phyloP scores from a whole-genome alignment of 2,113 vertebrate species.

The Murina feae region DNA sequence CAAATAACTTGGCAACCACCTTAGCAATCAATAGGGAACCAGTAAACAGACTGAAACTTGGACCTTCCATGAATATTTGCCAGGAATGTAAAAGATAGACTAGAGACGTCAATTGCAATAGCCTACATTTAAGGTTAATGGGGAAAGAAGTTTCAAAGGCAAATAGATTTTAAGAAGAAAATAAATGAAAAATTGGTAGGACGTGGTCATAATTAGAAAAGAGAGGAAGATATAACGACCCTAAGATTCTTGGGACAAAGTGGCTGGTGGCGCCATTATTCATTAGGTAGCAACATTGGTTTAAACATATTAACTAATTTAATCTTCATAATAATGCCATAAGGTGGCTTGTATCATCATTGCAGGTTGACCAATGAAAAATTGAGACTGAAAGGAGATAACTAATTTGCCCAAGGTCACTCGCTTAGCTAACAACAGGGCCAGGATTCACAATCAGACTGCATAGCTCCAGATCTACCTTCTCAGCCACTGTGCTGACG shows the following conservation, averaged over 20 bases:
- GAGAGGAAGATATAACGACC: fast-evolving
- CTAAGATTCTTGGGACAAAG: background rate
- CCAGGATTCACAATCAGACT: background rate
- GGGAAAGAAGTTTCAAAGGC: background rate
- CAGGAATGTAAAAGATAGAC: background rate
- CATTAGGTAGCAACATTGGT: background rate
- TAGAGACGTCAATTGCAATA: background rate
- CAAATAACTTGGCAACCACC: background rate
- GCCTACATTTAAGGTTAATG: background rate
- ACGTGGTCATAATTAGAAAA: background rate
- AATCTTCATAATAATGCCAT: background rate
- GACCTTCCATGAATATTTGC: background rate
- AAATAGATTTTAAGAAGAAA: background rate
- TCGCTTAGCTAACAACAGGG: background rate
- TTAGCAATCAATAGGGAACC: background rate
- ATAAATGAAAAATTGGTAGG: background rate
- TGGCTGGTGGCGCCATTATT: background rate
- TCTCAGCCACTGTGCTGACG: background rate
- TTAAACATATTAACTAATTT: background rate
- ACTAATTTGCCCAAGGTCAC: background rate
- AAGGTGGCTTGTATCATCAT: background rate
- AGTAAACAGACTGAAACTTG: background rate
- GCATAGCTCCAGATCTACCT: background rate
- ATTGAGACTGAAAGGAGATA: background rate
- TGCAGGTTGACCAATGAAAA: background rate